Evolutionary conservation across 2,113 vertebrate species (phyloP), one percentile per base, ranked within the genome.

Genomic region (Xyrauchen texanus): DNA sequence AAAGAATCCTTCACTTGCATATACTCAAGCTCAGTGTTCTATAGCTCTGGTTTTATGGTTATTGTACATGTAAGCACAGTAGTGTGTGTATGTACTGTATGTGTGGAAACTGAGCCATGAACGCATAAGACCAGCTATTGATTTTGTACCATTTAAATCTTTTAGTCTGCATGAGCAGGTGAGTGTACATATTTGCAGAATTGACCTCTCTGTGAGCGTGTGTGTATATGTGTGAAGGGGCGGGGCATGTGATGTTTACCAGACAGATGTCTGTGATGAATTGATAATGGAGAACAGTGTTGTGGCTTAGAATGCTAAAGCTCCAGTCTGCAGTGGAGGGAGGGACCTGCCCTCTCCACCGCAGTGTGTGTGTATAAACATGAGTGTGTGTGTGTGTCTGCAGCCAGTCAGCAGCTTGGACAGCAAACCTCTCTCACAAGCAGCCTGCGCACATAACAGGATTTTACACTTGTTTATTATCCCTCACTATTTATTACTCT

Each of bases 201-300:
- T 47, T 78, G 57, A 71, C 13, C 72, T 77, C 44, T 68, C 63
- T 69, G 21, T 64, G 11, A 5, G 53, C 9, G 11, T 78, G 55
- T 49, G 68, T 8, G n/a, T 62, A 46, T 16, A 55, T 62, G 21
- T 61, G 65, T 53, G 55, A 55, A 46, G 15, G 45, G 44, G 68
- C 60, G 61, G 74, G 70, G 73, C 75, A 81, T 44, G 68, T 81
- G 85, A 82, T 84, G 80, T 85, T 84, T 81, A 82, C 85, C 85
- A 86, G 87, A 86, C 87, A 78, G 83, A 81, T 85, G 82, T 80
- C 80, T 83, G 87, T 84, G 82, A 86, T 86, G 83, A 88, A 88
- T 88, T 84, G 85, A 85, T 86, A 84, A 84, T 82, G 76, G 80
- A 75, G 69, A 78, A 71, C 57, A 74, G 68, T 76, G 79, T 55